These are phyloP conservation scores for Mus spicilegus DNA, from an alignment of 2,113 vertebrate species.

Conservation along the genomic window DNA sequence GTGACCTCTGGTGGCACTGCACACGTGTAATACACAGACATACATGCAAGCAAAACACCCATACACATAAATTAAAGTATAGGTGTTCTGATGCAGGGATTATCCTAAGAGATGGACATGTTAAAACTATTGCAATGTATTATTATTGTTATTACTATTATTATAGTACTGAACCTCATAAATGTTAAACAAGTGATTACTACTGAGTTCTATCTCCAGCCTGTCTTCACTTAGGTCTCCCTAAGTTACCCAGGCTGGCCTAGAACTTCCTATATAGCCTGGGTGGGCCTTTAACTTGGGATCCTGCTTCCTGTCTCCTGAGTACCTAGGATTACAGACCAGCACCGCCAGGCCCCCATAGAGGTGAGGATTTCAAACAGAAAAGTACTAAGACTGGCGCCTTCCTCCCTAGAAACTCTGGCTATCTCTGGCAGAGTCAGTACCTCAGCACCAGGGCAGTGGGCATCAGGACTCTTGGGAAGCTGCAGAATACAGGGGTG, in stretches of 20 bases:
- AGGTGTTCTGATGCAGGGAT: not conserved
- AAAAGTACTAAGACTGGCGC: not conserved
- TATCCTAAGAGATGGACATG: not conserved
- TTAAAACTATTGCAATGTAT: not conserved
- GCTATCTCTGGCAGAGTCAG: not conserved
- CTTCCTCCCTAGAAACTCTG: not conserved
- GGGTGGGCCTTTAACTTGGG: not conserved
- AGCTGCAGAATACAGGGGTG: not conserved
- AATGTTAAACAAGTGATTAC: not conserved
- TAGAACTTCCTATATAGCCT: not conserved
- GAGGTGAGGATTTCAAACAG: not conserved
- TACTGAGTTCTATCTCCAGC: not conserved
- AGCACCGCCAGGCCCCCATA: not conserved
- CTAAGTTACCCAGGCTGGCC: not conserved
- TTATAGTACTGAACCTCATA: not conserved
- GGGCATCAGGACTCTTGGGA: not conserved
- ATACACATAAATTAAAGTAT: not conserved
- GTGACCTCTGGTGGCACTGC: not conserved
- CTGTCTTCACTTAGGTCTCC: not conserved
- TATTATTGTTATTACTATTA: not conserved
- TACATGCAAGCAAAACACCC: not conserved
- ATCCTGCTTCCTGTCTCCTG: not conserved
- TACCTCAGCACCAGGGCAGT: not conserved
- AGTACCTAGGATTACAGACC: not conserved
- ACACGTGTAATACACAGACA: not conserved